Evolutionary conservation across 2,888 invertebrate genomes (phyloP), one percentile per base, ranked within the genome.

Genomic region (Clusia tigrina): DNA sequence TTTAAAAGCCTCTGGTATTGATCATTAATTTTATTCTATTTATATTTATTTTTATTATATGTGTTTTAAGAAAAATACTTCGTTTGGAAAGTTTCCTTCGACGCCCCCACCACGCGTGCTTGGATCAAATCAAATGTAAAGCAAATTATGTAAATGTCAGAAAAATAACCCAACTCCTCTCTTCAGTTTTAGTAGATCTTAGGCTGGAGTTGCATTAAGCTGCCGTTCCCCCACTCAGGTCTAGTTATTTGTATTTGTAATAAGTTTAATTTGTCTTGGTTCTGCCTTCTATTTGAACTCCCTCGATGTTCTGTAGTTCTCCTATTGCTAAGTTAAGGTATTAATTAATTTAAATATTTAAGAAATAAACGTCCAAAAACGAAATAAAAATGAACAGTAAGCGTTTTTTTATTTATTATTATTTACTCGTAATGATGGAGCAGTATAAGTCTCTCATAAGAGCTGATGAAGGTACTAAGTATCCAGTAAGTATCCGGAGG

Each of bases 321-420:
- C 22, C 48, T 9, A 20, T 20, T 48, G 48, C 48, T 48, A 6
- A n/a, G n/a, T 42, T 42, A 6, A 42, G n/a, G n/a, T 20, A 6
- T 6, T 20, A 15, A 18, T 48, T 48, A 9, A 42, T 15, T 42
- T 15, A 42, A 42, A 18, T 20, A 18, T 20, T 42, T 3, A 42
- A 48, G 22, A 48, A 48, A 48, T 48, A 48, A 18, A 48, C 48
- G 48, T 48, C 48, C 48, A 48, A 48, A n/a, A 20, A 48, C 22
- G 22, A 9, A 48, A 42, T 32, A 32, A 32, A 32, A 32, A 32
- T 42, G n/a, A 42, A 42, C 12, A 12, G 32, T n/a, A n/a, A n/a
- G n/a, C n/a, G n/a, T 32, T 10, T 42, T 42, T 42, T 42, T 42
- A 32, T 32, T 32, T 32, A 32, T 42, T 42, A 32, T 32, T 12